Percentiles rank a stretch among this genome's conserved stretches.
Conservation (phyloP, 2,113 vertebrate species). For the Nothoprocta perdicaria region DNA sequence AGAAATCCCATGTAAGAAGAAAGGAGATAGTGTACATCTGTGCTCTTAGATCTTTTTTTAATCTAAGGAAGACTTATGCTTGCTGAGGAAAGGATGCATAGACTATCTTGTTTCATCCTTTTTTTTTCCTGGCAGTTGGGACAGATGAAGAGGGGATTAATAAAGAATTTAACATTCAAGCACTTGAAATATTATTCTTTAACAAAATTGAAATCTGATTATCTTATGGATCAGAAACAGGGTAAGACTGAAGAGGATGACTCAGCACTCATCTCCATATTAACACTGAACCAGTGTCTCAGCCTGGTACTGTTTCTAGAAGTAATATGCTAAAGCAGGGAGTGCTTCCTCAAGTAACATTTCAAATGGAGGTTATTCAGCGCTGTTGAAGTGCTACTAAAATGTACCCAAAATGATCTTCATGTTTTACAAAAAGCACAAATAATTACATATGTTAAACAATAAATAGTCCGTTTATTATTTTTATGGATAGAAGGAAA, state of each 20-base stretch:
- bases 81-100: accelerated
- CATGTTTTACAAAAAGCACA: background rate
- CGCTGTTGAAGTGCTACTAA: background rate
- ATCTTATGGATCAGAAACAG: background rate
- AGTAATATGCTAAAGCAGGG: background rate
- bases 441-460: background rate
- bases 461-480: background rate
- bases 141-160: background rate
- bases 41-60: background rate
- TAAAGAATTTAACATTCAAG: background rate
- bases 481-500: background rate
- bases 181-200: background rate
- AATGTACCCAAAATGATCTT: background rate
- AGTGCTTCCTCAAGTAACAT: background rate
- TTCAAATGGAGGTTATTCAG: background rate
- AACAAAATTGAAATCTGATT: background rate
- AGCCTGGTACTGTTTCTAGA: background rate
- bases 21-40: background rate
- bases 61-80: background rate
- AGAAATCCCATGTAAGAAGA: background rate
- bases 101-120: background rate
- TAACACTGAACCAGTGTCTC: background rate
- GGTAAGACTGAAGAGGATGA: background rate
- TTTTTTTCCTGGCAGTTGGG: background rate
- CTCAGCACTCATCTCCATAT: background rate